Conservation (phyloP, 2,113 vertebrate genomes). For the Hyaena hyaena region DNA sequence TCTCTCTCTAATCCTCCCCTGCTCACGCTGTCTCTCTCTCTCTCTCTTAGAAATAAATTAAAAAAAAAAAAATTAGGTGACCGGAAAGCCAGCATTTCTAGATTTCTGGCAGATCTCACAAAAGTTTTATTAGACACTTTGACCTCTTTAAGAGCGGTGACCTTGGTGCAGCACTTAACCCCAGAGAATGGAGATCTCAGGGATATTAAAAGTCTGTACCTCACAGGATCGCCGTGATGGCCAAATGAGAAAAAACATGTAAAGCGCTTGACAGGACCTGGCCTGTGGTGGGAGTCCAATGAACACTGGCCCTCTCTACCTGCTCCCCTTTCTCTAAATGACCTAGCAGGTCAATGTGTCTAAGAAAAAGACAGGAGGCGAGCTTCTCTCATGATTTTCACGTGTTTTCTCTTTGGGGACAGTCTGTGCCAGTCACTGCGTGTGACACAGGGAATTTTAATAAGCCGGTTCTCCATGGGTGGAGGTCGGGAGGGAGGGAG, state of each 20-base stretch:
- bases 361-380: neutral
- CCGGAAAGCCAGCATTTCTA: neutral
- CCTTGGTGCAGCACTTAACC: neutral
- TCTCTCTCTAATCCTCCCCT: too few species aligned
- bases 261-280: neutral
- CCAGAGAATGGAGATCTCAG: neutral
- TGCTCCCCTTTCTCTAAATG: neutral
- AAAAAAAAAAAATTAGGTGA: too few species aligned
- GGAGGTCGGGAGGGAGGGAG: neutral
- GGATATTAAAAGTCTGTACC: neutral
- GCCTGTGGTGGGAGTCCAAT: accelerated
- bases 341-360: neutral
- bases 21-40: too few species aligned
- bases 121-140: neutral
- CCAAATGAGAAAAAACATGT: neutral
- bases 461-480: neutral
- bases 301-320: accelerated
- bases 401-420: neutral
- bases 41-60: too few species aligned
- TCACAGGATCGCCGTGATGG: neutral
- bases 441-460: neutral
- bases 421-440: neutral
- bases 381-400: neutral
- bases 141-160: neutral
- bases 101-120: neutral